A percentile compares a stretch with the other conserved stretches of the same genome.
Evolutionary conservation across 1,140 invertebrate species (phyloP).

Genomic region (Amyelois transitella): DNA sequence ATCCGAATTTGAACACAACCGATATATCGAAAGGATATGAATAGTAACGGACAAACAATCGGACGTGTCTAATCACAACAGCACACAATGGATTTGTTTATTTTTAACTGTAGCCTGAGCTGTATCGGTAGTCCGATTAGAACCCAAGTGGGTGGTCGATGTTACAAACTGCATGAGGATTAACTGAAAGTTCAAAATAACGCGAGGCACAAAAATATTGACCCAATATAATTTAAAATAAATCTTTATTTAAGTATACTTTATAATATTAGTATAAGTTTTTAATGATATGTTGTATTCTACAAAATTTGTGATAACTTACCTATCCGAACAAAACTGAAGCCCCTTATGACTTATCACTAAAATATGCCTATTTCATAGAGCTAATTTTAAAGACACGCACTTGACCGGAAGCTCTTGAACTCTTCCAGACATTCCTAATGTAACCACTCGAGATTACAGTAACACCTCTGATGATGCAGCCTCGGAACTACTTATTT

Average conservation of each 20-base stretch:
- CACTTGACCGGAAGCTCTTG: constrained; percentile 49
- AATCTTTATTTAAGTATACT: not conserved
- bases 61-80: constrained; percentile 61
- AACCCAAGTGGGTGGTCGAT: constrained; percentile 43
- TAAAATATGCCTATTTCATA: not conserved
- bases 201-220: not conserved
- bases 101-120: constrained; percentile 37
- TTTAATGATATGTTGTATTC: not conserved
- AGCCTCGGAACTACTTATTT: constrained; percentile 30
- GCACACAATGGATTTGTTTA: constrained; percentile 67
- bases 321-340: too few species aligned
- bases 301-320: too few species aligned
- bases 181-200: not conserved
- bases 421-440: constrained; percentile 15
- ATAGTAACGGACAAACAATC: constrained; percentile 45
- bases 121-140: constrained; percentile 14
- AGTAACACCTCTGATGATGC: constrained; percentile 35
- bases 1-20: not conserved
- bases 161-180: not conserved
- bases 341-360: not conserved
- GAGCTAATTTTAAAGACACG: not conserved
- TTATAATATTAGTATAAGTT: too few species aligned
- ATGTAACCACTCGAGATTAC: constrained; percentile 47
- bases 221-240: not conserved
- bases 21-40: constrained; percentile 40